These are phyloP conservation scores for Poicephalus meyeri DNA, from an alignment of 2,113 vertebrate species.

Conservation along the genomic window DNA sequence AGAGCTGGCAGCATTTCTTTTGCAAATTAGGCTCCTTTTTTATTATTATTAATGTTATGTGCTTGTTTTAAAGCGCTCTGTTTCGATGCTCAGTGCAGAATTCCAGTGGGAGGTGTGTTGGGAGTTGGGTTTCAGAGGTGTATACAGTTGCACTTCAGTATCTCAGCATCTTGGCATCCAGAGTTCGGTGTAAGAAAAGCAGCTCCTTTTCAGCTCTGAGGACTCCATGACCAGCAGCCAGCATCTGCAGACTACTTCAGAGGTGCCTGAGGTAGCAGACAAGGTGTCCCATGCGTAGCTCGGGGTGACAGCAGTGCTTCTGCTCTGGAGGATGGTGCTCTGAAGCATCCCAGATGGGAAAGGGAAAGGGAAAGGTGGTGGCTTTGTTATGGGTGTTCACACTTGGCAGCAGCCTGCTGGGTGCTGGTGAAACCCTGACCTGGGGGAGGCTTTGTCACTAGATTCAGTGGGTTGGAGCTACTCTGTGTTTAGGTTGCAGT, in stretches of 20 bases:
- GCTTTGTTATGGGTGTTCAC: neutral
- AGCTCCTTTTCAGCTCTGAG: neutral
- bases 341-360: neutral
- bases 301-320: neutral
- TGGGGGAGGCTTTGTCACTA: neutral
- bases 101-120: neutral
- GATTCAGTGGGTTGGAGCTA: neutral
- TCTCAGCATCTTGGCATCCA: neutral
- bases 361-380: neutral
- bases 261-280: neutral
- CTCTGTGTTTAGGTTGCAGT: neutral
- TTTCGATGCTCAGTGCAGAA: neutral
- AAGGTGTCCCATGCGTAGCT: neutral
- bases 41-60: neutral
- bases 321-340: neutral
- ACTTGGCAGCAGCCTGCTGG: neutral
- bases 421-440: neutral
- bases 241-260: neutral
- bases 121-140: neutral
- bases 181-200: neutral
- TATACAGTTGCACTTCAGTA: neutral
- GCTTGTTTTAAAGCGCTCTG: accelerated
- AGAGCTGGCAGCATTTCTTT: neutral
- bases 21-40: neutral
- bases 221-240: neutral